phyloP scores from a whole-genome alignment of 2,113 vertebrate genomes.

The Campylorhamphus procurvoides region DNA sequence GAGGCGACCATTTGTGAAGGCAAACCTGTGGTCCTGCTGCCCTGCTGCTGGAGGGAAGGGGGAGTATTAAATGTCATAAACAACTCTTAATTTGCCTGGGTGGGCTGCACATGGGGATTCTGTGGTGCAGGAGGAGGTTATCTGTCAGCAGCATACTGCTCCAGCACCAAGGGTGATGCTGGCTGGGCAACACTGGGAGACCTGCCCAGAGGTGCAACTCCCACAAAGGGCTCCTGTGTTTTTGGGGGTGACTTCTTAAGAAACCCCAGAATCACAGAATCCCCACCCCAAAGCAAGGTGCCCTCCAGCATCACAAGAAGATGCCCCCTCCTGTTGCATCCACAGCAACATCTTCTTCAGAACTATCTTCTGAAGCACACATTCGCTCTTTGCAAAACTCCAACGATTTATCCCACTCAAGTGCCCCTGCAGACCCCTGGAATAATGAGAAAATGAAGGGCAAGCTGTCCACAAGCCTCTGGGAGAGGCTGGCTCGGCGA shows the following conservation, averaged over 20 bases:
- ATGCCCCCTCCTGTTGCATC: not conserved
- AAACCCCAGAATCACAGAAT: rapidly evolving
- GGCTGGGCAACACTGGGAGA: not conserved
- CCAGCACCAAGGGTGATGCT: not conserved
- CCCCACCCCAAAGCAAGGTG: not conserved
- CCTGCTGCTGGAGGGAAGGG: conserved; percentile 16
- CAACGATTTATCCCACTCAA: not conserved
- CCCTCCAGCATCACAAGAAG: not conserved
- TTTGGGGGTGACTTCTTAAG: not conserved
- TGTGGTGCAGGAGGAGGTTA: not conserved
- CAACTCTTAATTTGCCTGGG: conserved; percentile 55
- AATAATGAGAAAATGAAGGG: not conserved
- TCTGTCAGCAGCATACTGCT: not conserved
- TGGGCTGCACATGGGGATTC: not conserved
- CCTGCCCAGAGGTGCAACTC: not conserved
- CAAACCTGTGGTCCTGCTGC: conserved; percentile 19
- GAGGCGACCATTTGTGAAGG: conserved; percentile 50
- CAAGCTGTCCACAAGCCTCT: not conserved
- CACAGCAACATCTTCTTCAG: not conserved
- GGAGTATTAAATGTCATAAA: conserved; percentile 58
- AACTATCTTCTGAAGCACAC: not conserved
- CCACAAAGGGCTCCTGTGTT: not conserved
- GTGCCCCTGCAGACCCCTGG: not conserved
- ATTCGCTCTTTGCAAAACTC: not conserved
- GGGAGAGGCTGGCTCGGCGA: not conserved